A percentile compares a stretch with the other conserved stretches of the same genome.
Conservation (phyloP, 2,113 vertebrate genomes). For the Rafetus swinhoei region DNA sequence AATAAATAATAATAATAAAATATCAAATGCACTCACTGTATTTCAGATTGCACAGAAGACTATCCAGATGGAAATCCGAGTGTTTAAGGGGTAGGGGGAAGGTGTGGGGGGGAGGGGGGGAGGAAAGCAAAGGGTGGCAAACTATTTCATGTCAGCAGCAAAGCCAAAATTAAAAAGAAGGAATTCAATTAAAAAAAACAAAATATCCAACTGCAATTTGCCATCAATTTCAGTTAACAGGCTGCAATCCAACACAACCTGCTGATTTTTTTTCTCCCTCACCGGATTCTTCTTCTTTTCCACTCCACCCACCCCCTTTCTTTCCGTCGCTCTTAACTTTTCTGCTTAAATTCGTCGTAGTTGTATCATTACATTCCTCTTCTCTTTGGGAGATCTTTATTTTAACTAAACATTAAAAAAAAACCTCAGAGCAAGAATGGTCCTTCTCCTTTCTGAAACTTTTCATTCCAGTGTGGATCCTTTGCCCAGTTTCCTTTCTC, state of each 20-base stretch:
- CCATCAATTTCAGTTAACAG: slow-evolving; percentile 81
- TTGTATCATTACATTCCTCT: slow-evolving; percentile 49
- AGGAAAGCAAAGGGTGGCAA: slow-evolving; percentile 47
- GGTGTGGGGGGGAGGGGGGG: not conserved
- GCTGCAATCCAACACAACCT: slow-evolving; percentile 78
- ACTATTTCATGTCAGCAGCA: slow-evolving; percentile 73
- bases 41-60: slow-evolving; percentile 70
- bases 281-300: slow-evolving; percentile 54
- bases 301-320: slow-evolving; percentile 57
- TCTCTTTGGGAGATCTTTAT: slow-evolving; percentile 39
- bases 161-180: slow-evolving; percentile 66
- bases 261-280: slow-evolving; percentile 55
- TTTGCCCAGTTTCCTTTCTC: slow-evolving; percentile 62
- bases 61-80: slow-evolving; percentile 80
- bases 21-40: slow-evolving; percentile 79
- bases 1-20: slow-evolving; percentile 51
- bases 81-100: slow-evolving; percentile 49
- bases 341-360: slow-evolving; percentile 65
- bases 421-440: slow-evolving; percentile 41
- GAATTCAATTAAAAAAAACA: slow-evolving; percentile 64
- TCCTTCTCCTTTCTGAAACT: slow-evolving; percentile 78
- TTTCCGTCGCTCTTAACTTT: slow-evolving; percentile 73
- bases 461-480: slow-evolving; percentile 78
- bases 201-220: slow-evolving; percentile 87
- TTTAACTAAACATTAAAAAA: slow-evolving; percentile 24